These are phyloP conservation scores for Conopomorpha cramerella DNA, from an alignment of 1,140 invertebrate species.

Conservation along the genomic window DNA sequence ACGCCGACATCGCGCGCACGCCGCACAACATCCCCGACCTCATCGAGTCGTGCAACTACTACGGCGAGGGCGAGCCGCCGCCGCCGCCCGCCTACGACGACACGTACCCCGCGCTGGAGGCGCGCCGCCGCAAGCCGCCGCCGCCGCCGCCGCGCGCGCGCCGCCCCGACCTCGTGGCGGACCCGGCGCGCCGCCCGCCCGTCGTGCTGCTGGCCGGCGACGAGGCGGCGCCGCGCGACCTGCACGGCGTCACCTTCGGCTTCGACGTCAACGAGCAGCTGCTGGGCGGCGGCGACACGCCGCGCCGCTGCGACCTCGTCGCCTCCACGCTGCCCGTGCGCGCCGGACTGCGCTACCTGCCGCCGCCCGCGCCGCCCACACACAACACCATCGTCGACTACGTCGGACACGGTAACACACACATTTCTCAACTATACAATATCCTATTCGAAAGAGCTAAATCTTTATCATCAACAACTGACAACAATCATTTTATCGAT, in stretches of 20 bases:
- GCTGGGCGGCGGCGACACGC: constrained; percentile 42
- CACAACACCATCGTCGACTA: constrained; percentile 64
- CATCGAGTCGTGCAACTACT: constrained; percentile 53
- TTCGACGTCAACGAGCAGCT: constrained; percentile 72
- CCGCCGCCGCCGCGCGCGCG: constrained; percentile 12
- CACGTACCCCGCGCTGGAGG: constrained; percentile 8
- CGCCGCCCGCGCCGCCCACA: constrained; percentile 10
- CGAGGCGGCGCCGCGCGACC: constrained; percentile 34
- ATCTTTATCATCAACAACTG: background rate
- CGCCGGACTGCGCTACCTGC: constrained; percentile 12
- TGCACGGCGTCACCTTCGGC: constrained; percentile 67
- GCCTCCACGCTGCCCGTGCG: constrained; percentile 10
- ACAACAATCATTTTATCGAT: background rate
- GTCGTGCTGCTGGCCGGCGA: constrained; percentile 19
- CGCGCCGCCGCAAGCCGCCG: too few relatives aligned
- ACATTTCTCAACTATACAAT: background rate
- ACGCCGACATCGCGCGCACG: constrained; percentile 74
- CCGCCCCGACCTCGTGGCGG: constrained; percentile 9
- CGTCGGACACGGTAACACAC: constrained; percentile 62
- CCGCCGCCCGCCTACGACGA: constrained; percentile 6
- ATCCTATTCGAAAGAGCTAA: background rate
- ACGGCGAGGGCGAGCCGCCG: constrained; percentile 22
- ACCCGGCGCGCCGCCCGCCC: constrained; percentile 27
- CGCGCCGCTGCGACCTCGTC: constrained; percentile 27
- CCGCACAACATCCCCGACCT: constrained; percentile 52